Evolutionary conservation across 2,113 vertebrate genomes (phyloP), one percentile per base, ranked within the genome.

Genomic region (Lagopus leucura): DNA sequence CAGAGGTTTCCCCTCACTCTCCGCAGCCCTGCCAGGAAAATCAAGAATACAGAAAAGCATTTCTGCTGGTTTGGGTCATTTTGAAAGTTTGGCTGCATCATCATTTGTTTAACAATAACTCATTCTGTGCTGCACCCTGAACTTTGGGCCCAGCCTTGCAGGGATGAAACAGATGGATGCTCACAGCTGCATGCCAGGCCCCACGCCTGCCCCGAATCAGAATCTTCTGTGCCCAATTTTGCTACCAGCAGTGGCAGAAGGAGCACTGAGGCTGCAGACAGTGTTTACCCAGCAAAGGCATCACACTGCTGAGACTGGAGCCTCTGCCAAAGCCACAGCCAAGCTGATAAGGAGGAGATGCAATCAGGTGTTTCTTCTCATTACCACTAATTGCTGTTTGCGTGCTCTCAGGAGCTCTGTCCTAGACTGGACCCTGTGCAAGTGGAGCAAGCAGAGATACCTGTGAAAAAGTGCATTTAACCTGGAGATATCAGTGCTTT

Each of bases 371-470:
- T 9, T 88, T 83, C 80, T 81, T n/a, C 52, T 94, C 88, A 83
- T 94, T 90, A 78, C 66, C 16, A 4, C 28, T 95, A 96, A 94
- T 94, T 43, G 86, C 79, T 92, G 91, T 77, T 86, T 91, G 85
- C 13, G n/a, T 4, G 4, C 84, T 78, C 25, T 52, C 18, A 60
- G 58, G 55, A 88, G 61, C 72, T 60, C 74, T 8, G 3, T 58
- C 52, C 47, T 42, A 55, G 42, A 43, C 79, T 64, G 50, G 60
- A 15, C 13, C 4, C 38, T 32, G 52, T 52, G 55, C 25, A 80
- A 82, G 40, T 27, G 48, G 25, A 32, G 45, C 34, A 80, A 88
- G 66, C 86, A 50, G 36, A 52, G 34, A 16, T 57, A 61, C 36
- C 63, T 47, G 27, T 54, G 84, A 40, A 89, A 81, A 76, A 78